Base-by-base conservation (phyloP, 2,113 vertebrate species). In the Petaurus breviceps region DNA sequence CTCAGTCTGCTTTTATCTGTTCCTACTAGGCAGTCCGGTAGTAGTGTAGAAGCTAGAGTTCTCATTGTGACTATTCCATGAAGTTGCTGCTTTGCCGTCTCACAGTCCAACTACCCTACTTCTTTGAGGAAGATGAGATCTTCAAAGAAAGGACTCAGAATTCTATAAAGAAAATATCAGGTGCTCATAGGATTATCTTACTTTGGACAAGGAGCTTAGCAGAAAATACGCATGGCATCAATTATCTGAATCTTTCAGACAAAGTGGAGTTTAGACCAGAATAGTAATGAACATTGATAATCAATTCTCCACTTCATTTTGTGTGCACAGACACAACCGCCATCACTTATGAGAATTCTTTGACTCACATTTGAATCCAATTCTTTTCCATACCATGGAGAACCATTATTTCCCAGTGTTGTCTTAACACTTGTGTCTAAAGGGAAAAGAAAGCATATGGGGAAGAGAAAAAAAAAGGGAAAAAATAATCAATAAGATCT, bases 401-500 rank as follows among this genome's bases (percentile, higher is more conserved):
- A 95, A 95, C n/a, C 24, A n/a, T 91, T 92, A n/a, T 91, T 92
- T 97, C 90, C 89, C 12, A 95, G n/a, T 53, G n/a, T 57, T 92
- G 31, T 31, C 24, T 94, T 77, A 7, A 51, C 93, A 53, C 28
- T 91, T 90, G 93, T 43, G 96, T 43, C 47, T 50, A 43, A 53
- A 95, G 95, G 77, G 8, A 47, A 94, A 95, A 90, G 28, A 28
- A 68, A 68, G 2, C 57, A 31, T 61, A 19, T 77, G 14, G 37
- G 31, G 16, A n/a, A 8, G 37, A 43, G 47, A 57, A 94, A 96
- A 55, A 8, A 49, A 49, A 49, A 93, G 37, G 51, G 93, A 95
- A 94, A 96, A 91, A 92, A 96, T 55, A 96, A n/a, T 91, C 90
- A n/a, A 14, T 55, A 51, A 94, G 89, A 92, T 90, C 95, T 54